phyloP scores from a whole-genome alignment of 2,888 invertebrate genomes.

The Julus scanicus region DNA sequence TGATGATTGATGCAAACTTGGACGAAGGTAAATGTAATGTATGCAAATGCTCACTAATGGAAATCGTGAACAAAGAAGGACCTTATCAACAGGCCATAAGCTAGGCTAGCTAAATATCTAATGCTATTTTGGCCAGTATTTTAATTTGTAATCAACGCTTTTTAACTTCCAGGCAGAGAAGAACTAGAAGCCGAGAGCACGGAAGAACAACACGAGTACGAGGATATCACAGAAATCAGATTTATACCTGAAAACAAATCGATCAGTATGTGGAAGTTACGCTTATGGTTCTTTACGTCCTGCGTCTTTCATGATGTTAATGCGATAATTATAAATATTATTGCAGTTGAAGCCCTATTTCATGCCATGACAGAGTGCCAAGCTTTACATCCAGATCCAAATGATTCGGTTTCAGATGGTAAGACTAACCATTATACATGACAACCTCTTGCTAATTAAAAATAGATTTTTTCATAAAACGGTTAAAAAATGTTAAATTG shows the following conservation, averaged over 20 bases:
- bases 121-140: no score
- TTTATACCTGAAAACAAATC: slow-evolving; percentile 76
- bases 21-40: slow-evolving; percentile 65
- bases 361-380: slow-evolving; percentile 81
- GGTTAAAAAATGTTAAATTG: no score
- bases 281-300: neutral
- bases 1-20: slow-evolving; percentile 78
- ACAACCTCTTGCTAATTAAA: slow-evolving; percentile 63
- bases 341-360: slow-evolving; percentile 75
- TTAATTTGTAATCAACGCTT: neutral
- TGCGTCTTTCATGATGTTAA: neutral
- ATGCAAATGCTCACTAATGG: no score
- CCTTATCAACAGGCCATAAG: no score
- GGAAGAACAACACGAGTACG: slow-evolving; percentile 69
- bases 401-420: slow-evolving; percentile 69
- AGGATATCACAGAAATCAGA: slow-evolving; percentile 74
- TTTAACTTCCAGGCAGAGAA: neutral
- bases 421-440: neutral
- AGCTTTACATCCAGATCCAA: slow-evolving; percentile 81
- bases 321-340: neutral
- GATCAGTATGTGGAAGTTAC: slow-evolving; percentile 65
- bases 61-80: no score
- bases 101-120: no score
- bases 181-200: slow-evolving; percentile 38
- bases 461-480: slow-evolving; percentile 59